Evolutionary conservation across 2,888 invertebrate genomes (phyloP), one percentile per base, ranked within the genome.

Genomic region (Archips xylosteana): DNA sequence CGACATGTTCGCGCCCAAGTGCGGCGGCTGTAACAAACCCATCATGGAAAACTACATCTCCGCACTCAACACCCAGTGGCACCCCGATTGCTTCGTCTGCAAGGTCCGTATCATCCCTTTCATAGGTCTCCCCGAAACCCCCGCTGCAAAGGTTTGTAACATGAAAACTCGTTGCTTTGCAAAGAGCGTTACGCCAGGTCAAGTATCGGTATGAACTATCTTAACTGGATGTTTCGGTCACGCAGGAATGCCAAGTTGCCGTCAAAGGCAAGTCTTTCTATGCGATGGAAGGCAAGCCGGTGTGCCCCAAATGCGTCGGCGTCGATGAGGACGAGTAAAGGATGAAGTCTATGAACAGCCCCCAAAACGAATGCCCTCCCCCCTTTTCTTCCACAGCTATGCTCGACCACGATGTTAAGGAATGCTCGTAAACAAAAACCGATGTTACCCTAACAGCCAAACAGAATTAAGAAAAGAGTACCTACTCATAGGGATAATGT

Each of bases 31-130:
- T 95, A 97, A 96, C 85, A 96, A 98, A 70, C 98, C 99, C 78
- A 99, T 99, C 85, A 98, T 98, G 97, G 98, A 99, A 94, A 99
- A 99, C 92, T 99, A 99, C 91, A 99, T 99, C 89, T 99, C 99
- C 45, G 99, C 99, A 68, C 96, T 99, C 80, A 98, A 98, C 94
- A 97, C 98, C 78, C 99, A 99, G 91, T 99, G 99, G 99, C 99
- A 99, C 93, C 97, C 99, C 10, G 98, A 99, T 88, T 99, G 99
- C 94, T 99, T 99, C 95, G 98, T 99, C 79, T 99, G 99, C 96
- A 97, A 98, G 97, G 99, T 99, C 96, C 95, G 98, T 92, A 91
- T 87, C 54, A 59, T 59, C 57, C n/a, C 45, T 1, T 34, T 39
- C 13, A 71, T 59, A 74, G 74, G 69, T 74, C 74, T 74, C 70